Evolutionary conservation across 2,888 invertebrate species (phyloP), one percentile per base, ranked within the genome.

Genomic region (Aphidius colemani): DNA sequence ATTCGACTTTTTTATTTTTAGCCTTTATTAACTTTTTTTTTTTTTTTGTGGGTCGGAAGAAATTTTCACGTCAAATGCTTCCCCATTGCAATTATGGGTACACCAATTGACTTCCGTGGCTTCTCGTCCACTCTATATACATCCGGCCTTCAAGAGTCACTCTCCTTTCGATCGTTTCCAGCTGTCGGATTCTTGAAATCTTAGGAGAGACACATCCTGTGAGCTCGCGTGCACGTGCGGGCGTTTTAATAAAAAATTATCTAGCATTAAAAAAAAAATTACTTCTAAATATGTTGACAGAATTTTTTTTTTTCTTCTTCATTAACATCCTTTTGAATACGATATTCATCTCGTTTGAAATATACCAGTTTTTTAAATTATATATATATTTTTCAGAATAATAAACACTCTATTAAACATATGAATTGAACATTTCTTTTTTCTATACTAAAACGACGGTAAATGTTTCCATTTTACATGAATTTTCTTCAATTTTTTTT

Each of bases 191-290:
- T 44, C 45, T 57, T 30, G 57, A 13, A 57, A 51, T 65, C 65
- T 65, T 48, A 53, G 10, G 57, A 44, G 55, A 65, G 65, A 51
- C 58, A 58, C 65, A 65, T 65, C 65, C 65, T 65, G 65, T 51
- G 49, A 43, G 61, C 41, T 59, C 50, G 59, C 50, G 59, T 59
- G 59, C 64, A 43, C 60, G 64, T 64, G 64, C 64, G 50, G 46
- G 56, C 58, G 61, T 57, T 57, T 30, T 18, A 50, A 11, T 6
- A 9, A 9, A 30, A 50, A 13, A 13, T 8, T 18, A 8, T 50
- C 18, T 50, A 30, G 7, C 18, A 18, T 18, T 50, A 50, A 50
- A 18, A 30, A 30, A 50, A 18, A 50, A 18, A 30, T 5, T 30
- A 30, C 30, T 18, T 13, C 30, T 7, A 30, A 30, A 30, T 30